Evolutionary conservation across 2,888 invertebrate genomes (phyloP).

Genomic region (Brachyopa scutellaris): DNA sequence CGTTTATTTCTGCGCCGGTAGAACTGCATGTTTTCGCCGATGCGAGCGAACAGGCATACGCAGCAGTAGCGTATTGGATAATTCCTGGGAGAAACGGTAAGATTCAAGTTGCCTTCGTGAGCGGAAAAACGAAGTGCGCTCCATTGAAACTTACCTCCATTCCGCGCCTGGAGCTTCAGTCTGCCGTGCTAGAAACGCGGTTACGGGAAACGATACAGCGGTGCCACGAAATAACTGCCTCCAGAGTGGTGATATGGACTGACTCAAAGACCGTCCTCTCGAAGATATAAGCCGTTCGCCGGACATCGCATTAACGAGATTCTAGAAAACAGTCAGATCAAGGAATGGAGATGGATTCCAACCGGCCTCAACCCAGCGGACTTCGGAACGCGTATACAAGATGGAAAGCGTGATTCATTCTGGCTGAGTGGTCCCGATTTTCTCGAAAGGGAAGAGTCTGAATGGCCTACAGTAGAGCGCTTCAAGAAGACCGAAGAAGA

Average conservation of each 20-base stretch:
- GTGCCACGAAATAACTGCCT: conserved; percentile 13
- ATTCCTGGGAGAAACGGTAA: conserved; percentile 20
- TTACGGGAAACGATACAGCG: conserved; percentile 9
- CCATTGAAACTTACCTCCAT: conserved; percentile 32
- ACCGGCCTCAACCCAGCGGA: conserved; percentile 28
- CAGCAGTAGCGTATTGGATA: conserved; percentile 58
- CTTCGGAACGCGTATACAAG: conserved; percentile 36
- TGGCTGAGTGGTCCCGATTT: conserved; percentile 41
- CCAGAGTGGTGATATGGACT: conserved; percentile 25
- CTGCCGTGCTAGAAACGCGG: conserved; percentile 15
- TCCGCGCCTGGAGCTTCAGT: conserved; percentile 26
- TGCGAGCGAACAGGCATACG: conserved; percentile 65
- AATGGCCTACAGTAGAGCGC: conserved; percentile 24
- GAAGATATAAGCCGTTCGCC: conserved; percentile 62
- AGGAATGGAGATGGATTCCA: conserved; percentile 71
- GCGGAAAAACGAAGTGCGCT: conserved; percentile 27
- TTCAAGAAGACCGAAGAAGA: neutral
- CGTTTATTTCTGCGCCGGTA: conserved; percentile 5
- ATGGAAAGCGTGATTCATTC: conserved; percentile 18
- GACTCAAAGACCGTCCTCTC: conserved; percentile 46
- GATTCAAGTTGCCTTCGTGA: conserved; percentile 20
- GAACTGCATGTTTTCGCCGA: conserved; percentile 62
- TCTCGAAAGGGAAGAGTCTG: conserved; percentile 20
- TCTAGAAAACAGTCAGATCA: conserved; percentile 8
- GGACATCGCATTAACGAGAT: conserved; percentile 46